phyloP scores from a whole-genome alignment of 2,113 vertebrate species.

The Xiphophorus hellerii region DNA sequence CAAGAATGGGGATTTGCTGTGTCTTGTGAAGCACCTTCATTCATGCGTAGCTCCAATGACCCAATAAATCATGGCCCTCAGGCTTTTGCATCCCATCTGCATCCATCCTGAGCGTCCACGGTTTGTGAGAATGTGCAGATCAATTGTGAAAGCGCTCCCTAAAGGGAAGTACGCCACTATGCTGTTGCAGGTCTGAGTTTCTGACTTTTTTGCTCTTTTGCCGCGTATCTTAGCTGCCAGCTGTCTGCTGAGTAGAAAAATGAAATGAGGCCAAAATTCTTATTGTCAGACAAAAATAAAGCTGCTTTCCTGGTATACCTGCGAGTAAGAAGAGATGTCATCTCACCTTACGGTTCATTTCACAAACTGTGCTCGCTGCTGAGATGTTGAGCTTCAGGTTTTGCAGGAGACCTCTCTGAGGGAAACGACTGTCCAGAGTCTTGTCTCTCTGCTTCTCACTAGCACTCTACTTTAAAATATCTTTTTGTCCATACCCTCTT shows the following conservation, averaged over 20 bases:
- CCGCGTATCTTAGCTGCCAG: conserved; percentile 27
- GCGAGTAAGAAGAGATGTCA: conserved; percentile 47
- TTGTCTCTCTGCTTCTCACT: background rate
- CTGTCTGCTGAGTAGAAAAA: conserved; percentile 46
- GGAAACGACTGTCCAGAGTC: conserved; percentile 15
- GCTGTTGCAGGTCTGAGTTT: conserved; percentile 34
- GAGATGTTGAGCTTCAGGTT: conserved; percentile 21
- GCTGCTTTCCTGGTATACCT: conserved; percentile 3
- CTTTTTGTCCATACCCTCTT: background rate
- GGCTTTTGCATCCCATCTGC: conserved; percentile 53
- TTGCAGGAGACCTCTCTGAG: conserved; percentile 22
- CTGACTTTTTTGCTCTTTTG: conserved; percentile 28
- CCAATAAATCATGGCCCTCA: conserved; percentile 58
- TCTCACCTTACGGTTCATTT: conserved; percentile 38
- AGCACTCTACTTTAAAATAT: conserved; percentile 4
- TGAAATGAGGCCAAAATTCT: conserved; percentile 34
- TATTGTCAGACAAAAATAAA: conserved; percentile 42
- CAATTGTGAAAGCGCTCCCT: conserved; percentile 41
- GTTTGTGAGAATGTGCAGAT: conserved; percentile 14
- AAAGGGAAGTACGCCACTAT: conserved; percentile 23
- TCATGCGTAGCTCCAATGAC: conserved; percentile 65
- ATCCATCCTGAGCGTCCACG: conserved; percentile 49
- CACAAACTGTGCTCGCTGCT: conserved; percentile 28
- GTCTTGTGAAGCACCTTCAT: conserved; percentile 51
- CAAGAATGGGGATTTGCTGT: conserved; percentile 49